Conservation (phyloP, 2,113 vertebrate genomes). For the Phrynosoma platyrhinos region DNA sequence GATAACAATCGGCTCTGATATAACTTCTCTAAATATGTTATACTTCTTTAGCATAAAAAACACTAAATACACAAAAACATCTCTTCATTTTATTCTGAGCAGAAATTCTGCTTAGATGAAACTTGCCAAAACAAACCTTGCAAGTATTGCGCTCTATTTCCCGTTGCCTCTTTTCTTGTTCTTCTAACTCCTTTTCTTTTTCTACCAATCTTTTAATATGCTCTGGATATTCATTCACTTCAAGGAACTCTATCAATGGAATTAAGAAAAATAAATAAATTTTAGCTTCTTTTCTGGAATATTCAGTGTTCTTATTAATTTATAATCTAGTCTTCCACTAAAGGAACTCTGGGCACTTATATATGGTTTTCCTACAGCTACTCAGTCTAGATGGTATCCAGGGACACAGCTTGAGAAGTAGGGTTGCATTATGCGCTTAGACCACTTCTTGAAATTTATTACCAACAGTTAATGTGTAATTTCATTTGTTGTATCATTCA, state of each 20-base stretch:
- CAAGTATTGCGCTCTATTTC: slow-evolving; percentile 99
- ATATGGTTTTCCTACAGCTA: neutral
- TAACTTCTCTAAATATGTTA: neutral
- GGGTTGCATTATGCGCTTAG: neutral
- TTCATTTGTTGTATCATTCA: neutral
- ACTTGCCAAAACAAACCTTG: slow-evolving; percentile 84
- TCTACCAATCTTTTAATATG: slow-evolving; percentile 94
- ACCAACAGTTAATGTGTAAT: neutral
- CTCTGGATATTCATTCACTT: slow-evolving; percentile 91
- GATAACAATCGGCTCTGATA: neutral
- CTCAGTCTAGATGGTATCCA: neutral
- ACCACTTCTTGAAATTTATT: neutral
- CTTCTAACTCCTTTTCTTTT: slow-evolving; percentile 94
- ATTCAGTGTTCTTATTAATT: neutral
- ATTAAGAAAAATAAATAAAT: slow-evolving; percentile 32
- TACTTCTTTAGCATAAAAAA: neutral
- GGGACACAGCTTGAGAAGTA: neutral
- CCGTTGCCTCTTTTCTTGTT: slow-evolving; percentile 95
- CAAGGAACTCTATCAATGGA: slow-evolving; percentile 86
- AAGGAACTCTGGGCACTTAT: neutral
- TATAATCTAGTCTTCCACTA: neutral
- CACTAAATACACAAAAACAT: neutral
- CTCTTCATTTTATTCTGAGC: neutral
- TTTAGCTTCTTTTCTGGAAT: neutral
- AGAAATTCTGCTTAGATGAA: slow-evolving; percentile 9